These are phyloP conservation scores for Piaya cayana DNA, from an alignment of 2,113 vertebrate genomes.

Conservation along the genomic window DNA sequence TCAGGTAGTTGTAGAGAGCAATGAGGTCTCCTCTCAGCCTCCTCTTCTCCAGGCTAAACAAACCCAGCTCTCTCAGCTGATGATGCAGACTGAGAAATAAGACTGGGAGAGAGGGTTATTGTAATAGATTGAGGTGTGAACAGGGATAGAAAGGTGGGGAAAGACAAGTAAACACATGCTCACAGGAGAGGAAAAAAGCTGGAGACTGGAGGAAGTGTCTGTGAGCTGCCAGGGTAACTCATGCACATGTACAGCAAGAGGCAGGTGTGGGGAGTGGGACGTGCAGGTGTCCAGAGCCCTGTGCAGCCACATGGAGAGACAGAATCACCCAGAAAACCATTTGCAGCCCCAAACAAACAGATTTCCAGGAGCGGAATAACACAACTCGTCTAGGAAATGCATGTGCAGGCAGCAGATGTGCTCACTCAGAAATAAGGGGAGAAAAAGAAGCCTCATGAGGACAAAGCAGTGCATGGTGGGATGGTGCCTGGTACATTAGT, in stretches of 20 bases:
- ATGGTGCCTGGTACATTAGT: background rate
- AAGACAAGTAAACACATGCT: background rate
- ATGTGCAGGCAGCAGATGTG: background rate
- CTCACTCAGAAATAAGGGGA: background rate
- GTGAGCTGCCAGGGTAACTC: background rate
- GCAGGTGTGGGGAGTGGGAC: rapidly evolving
- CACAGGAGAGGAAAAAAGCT: background rate
- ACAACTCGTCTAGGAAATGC: background rate
- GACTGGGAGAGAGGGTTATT: background rate
- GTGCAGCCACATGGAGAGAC: background rate
- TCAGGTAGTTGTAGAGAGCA: too few relatives aligned
- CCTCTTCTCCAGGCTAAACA: too few relatives aligned
- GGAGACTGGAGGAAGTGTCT: background rate
- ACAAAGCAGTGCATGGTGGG: rapidly evolving
- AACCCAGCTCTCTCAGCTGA: too few relatives aligned
- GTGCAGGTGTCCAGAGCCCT: background rate
- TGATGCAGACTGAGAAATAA: background rate
- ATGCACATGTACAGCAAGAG: background rate
- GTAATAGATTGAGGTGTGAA: background rate
- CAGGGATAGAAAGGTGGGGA: background rate
- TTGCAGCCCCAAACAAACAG: background rate
- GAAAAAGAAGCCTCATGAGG: rapidly evolving
- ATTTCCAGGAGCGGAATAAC: background rate
- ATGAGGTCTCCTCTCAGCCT: too few relatives aligned
- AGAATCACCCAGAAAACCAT: rapidly evolving